Evolutionary conservation across 2,113 vertebrate species (phyloP).

Genomic region (Melanerpes formicivorus): DNA sequence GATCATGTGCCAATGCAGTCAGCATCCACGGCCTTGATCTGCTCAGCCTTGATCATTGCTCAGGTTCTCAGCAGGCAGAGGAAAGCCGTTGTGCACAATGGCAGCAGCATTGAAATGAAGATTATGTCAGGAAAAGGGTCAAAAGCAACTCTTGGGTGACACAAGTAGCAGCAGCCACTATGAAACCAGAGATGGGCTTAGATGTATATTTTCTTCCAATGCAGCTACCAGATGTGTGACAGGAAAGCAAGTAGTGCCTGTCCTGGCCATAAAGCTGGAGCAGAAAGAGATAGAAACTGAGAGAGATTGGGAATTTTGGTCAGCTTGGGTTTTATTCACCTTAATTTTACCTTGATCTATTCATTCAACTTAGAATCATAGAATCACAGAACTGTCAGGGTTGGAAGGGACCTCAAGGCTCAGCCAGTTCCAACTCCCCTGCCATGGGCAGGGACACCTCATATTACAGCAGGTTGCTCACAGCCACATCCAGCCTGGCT

Average conservation of each 20-base stretch:
- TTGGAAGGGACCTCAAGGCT: too few species aligned
- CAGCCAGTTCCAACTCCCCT: too few species aligned
- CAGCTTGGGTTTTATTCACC: not conserved
- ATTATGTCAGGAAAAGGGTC: not conserved
- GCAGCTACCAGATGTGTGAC: not conserved
- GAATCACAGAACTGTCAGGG: too few species aligned
- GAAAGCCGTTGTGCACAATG: not conserved
- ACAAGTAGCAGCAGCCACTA: not conserved
- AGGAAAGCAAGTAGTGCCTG: not conserved
- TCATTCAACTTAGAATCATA: not conserved
- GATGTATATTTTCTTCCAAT: not conserved
- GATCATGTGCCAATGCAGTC: not conserved
- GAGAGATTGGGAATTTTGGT: not conserved
- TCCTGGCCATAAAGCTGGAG: not conserved
- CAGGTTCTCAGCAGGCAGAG: not conserved
- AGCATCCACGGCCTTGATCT: not conserved
- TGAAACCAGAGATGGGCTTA: not conserved
- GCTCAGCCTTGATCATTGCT: not conserved
- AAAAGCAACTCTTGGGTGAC: not conserved
- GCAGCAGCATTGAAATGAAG: not conserved
- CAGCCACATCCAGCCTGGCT: too few species aligned
- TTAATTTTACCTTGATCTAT: not conserved
- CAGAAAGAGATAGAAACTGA: not conserved
- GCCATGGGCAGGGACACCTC: too few species aligned
- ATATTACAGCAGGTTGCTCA: too few species aligned